phyloP scores from a whole-genome alignment of 2,113 vertebrate genomes.

The Elgaria multicarinata region DNA sequence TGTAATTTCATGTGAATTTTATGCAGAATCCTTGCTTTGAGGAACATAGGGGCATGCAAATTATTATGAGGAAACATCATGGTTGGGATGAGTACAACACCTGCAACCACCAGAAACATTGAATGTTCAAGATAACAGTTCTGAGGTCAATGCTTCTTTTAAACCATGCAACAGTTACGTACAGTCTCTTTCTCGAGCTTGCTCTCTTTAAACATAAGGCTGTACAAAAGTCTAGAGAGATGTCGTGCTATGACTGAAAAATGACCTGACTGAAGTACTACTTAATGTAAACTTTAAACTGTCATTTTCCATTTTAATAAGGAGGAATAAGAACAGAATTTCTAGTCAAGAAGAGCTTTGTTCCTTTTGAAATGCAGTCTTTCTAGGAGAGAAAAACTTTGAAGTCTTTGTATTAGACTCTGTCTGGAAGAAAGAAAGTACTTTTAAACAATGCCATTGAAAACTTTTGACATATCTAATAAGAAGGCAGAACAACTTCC shows the following conservation, averaged over 20 bases:
- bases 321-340: conserved; percentile 45
- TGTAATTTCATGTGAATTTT: background rate
- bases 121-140: background rate
- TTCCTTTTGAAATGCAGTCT: background rate
- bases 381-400: background rate
- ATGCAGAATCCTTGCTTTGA: background rate
- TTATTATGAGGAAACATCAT: background rate
- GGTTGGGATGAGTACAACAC: background rate
- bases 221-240: conserved; percentile 45
- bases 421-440: background rate
- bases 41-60: no score
- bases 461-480: conserved; percentile 40
- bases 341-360: conserved; percentile 24
- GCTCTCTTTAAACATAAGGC: conserved; percentile 33
- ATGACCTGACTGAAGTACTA: conserved; percentile 42
- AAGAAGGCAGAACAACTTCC: conserved; percentile 32
- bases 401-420: conserved; percentile 1
- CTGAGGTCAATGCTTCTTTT: background rate
- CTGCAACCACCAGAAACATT: background rate
- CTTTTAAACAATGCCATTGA: conserved; percentile 44
- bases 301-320: conserved; percentile 65
- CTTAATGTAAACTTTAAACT: conserved; percentile 45
- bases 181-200: background rate
- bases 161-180: conserved; percentile 19
- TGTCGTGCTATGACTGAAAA: conserved; percentile 52